Base-by-base conservation (phyloP, 2,888 invertebrate genomes). In the Andrena dorsata region DNA sequence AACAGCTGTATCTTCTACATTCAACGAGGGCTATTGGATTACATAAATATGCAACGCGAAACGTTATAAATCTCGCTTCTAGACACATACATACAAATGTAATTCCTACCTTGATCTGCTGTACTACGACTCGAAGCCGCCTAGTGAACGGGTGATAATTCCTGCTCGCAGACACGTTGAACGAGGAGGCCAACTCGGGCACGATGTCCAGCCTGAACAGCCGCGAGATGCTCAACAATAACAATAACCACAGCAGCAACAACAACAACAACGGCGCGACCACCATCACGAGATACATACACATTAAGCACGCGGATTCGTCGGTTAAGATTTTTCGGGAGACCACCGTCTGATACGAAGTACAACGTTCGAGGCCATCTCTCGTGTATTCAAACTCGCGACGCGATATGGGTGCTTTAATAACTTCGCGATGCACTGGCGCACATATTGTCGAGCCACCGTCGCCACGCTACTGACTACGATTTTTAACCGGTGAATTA, bases 311-410 rank as follows among this genome's bases (percentile, higher is more conserved):
- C 82, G 93, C 93, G 35, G 94, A 94, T 76, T 92, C 94, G 30
- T 91, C 94, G 75, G 93, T 94, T 64, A 94, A 94, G 87, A 94
- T 94, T 73, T 94, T 94, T 80, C 94, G 94, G 20, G 94, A 94
- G 83, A 94, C 94, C 56, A 94, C 94, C 51, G 94, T 94, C 80
- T 94, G 91, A 93, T 90, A 70, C 30, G 53, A 69, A 53, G 60
- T 8, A 10, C 60, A 35, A 30, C 3, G n/a, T 56, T 72, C n/a
- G 8, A 49, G 41, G 53, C 47, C 47, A 49, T 61, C 73, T 72
- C 68, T 47, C 58, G 16, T 49, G 1, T 32, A 13, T 35, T 63
- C 70, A 35, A 23, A n/a, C 32, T 16, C 26, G 60, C 58, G 56
- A 65, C 58, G 58, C 47, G 47, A 23, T 1, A 2, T 58, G 26